Conservation (phyloP, 92 coral and sea anemone genomes). For the Epizoanthus ramosus region DNA sequence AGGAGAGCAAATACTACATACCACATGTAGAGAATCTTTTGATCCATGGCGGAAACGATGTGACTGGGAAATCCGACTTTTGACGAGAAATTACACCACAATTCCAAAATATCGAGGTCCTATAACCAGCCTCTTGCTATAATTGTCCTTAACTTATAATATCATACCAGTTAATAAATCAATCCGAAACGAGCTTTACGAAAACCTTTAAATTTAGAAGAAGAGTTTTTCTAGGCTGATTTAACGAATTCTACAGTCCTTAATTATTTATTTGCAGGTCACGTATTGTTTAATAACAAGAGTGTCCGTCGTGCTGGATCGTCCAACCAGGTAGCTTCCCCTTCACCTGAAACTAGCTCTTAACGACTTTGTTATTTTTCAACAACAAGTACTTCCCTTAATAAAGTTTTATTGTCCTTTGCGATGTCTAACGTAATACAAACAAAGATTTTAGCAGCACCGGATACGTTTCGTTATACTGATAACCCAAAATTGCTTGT, state of each 20-base stretch:
- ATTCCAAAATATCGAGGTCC: not conserved
- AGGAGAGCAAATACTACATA: constrained; percentile 15
- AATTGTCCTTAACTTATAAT: not conserved
- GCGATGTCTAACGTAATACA: constrained; percentile 12
- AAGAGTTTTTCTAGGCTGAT: constrained; percentile 1
- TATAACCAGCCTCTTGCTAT: not conserved
- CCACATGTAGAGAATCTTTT: constrained; percentile 1
- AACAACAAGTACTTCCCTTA: constrained; percentile 14
- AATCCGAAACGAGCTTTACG: not conserved
- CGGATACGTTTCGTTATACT: not conserved
- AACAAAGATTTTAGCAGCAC: too few species aligned
- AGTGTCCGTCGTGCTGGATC: not conserved
- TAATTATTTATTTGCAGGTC: constrained; percentile 39
- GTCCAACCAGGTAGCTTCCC: constrained; percentile 16
- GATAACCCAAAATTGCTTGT: not conserved
- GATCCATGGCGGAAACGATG: constrained; percentile 8
- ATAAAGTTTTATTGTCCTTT: not conserved
- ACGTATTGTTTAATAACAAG: constrained; percentile 40
- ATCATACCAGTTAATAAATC: constrained; percentile 7
- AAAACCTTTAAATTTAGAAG: constrained; percentile 2
- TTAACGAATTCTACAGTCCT: not conserved
- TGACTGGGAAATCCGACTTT: not conserved
- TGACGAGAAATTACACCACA: not conserved
- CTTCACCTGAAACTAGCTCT: not conserved
- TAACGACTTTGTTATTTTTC: not conserved